Evolutionary conservation across 2,113 vertebrate genomes (phyloP), one percentile per base, ranked within the genome.

Genomic region (Alectura lathami): DNA sequence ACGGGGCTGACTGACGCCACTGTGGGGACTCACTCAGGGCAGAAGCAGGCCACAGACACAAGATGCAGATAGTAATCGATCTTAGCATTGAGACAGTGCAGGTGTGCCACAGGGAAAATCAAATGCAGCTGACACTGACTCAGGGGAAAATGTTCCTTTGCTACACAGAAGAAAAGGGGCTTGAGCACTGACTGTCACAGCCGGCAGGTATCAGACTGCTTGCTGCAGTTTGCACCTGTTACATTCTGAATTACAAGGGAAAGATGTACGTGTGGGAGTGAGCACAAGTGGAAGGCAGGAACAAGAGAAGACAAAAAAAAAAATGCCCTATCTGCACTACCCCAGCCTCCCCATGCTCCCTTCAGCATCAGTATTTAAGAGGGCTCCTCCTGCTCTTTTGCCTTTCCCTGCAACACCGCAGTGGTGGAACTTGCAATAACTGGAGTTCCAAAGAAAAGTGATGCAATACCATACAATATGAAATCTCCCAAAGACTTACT

Each of bases 191-290:
- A 15, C 1, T 32, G 47, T 38, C 34, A 29, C 43, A 36, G 54
- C 13, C 26, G 72, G 73, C 29, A 56, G 54, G 40, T 54, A 43
- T 2, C 16, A 12, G 51, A 80, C 30, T 11, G 56, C 63, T 86
- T 59, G 75, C 78, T 67, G 29, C 34, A 42, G 59, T 23, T 77
- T 51, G 36, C 3, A 3, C n/a, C 66, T 34, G 38, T 20, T 54
- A 40, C n/a, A 24, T 15, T 86, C 63, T 36, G 70, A 70, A 42
- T 27, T 47, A 57, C 26, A 47, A 16, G 40, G 43, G 20, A 59
- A 83, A 63, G 0, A 13, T 8, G 40, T 2, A 32, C 2, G 7
- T 0, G 47, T 0, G 27, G 20, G 36, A 36, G 43, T 9, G 20
- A 54, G 56, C 40, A 38, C 60, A 32, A 60, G 22, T 0, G 0